Evolutionary conservation across 2,888 invertebrate species (phyloP), one percentile per base, ranked within the genome.

Genomic region (Polydesmus complanatus): DNA sequence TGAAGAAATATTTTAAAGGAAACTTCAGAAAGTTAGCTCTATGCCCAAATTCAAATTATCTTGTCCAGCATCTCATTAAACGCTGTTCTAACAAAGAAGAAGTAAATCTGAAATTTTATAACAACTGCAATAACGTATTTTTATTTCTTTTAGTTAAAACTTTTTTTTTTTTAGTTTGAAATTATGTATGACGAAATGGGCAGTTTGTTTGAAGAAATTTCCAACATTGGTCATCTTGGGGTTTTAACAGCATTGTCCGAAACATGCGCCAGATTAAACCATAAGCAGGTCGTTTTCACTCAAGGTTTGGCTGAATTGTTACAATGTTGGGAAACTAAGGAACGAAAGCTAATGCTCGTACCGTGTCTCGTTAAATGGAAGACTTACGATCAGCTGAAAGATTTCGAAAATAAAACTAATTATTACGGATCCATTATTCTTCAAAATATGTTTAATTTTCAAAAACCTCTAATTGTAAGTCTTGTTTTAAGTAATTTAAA

Each of bases 1-100:
- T 8, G 3, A 25, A 21, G 5, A 54, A 21, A 19, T 27, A 53
- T 53, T 54, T 59, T 27, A 53, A 52, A 53, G 21, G 19, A 22
- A 25, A 53, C 18, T 5, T 53, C 3, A 23, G n/a, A 2, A n/a
- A 18, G 19, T 22, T 59, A 47, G 53, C 53, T 3, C 23, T 22
- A 59, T 25, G 50, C 37, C 27, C 25, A 1, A 59, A 53, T 18
- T 26, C 59, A 11, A 59, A 59, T 53, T 59, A 53, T 53, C n/a
- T 53, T 21, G 14, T 59, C 0, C 59, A 59, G 49, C 23, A 53
- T 26, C 25, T 59, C 19, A 26, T 59, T 26, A 37, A 37, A 22
- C 22, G 14, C 2, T 27, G 52, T 37, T 27, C 51, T 22, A 23
- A 23, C 1, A n/a, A 51, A 14, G 37, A 59, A 59, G 53, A 53